These are phyloP conservation scores for Tyrannus savana DNA, from an alignment of 2,113 vertebrate species.

Conservation along the genomic window DNA sequence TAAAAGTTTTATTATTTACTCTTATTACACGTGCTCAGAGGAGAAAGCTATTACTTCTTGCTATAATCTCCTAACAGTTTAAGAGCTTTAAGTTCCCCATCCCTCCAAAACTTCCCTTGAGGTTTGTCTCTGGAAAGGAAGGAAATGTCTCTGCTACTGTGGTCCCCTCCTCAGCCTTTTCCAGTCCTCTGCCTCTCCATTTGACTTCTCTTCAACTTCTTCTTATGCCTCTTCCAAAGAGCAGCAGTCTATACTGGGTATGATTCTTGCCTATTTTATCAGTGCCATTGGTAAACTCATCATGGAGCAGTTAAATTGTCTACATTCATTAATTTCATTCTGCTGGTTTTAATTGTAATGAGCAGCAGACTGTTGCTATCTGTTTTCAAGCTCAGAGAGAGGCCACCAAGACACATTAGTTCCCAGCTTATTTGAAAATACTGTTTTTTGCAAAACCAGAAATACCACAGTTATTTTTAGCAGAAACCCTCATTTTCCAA, in stretches of 20 bases:
- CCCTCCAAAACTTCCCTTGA: not conserved
- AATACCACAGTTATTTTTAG: slow-evolving; percentile 34
- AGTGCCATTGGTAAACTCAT: not conserved
- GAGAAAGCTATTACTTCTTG: not conserved
- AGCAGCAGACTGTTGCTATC: not conserved
- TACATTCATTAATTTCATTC: not conserved
- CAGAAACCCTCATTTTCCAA: not conserved
- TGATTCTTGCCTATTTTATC: not conserved
- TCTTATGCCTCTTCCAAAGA: not conserved
- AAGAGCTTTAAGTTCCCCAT: not conserved
- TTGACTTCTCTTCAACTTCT: not conserved
- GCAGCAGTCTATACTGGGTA: not conserved
- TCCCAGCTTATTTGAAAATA: not conserved
- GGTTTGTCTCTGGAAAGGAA: not conserved
- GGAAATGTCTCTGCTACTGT: not conserved
- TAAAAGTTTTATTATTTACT: not conserved
- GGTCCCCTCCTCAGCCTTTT: not conserved
- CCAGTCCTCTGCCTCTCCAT: not conserved
- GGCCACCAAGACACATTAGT: not conserved
- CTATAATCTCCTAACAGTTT: not conserved
- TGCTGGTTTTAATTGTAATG: not conserved
- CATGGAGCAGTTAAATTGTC: not conserved
- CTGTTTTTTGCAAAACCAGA: not conserved
- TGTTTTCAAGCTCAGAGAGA: not conserved
- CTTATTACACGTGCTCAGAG: not conserved